Conservation (phyloP, 2,113 vertebrate genomes). For the Caranx melampygus region DNA sequence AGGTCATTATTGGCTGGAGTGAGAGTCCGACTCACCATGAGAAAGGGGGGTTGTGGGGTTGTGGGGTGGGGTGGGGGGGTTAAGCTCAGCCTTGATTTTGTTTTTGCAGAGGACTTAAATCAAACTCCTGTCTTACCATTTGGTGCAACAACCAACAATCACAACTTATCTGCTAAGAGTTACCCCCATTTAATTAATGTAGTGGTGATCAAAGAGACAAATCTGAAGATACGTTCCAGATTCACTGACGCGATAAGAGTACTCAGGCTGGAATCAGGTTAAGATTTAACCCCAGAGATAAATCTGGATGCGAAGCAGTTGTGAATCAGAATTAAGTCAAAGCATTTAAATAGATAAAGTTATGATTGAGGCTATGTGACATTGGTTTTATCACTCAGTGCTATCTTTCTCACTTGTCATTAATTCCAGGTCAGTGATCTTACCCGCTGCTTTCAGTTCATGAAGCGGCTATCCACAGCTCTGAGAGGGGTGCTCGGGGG, state of each 20-base stretch:
- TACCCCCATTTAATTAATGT: constrained; percentile 24
- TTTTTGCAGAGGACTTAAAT: constrained; percentile 42
- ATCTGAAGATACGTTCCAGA: constrained; percentile 48
- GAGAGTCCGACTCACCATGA: constrained; percentile 57
- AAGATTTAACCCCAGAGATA: constrained; percentile 48
- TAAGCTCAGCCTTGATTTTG: constrained; percentile 34
- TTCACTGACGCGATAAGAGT: constrained; percentile 34
- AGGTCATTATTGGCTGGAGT: constrained; percentile 60
- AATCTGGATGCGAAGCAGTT: constrained; percentile 48
- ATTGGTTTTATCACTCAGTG: constrained; percentile 75
- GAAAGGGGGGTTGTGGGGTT: neutral
- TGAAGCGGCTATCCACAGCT: constrained; percentile 55
- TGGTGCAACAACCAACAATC: constrained; percentile 14
- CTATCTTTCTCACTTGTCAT: constrained; percentile 76
- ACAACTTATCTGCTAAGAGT: constrained; percentile 25
- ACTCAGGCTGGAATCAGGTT: constrained; percentile 46
- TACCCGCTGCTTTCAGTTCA: constrained; percentile 58
- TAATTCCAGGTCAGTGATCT: constrained; percentile 81
- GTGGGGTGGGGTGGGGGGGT: neutral
- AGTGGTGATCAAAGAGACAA: constrained; percentile 48
- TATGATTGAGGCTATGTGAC: constrained; percentile 72
- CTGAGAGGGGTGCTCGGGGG: constrained; percentile 46
- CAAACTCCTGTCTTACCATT: constrained; percentile 40
- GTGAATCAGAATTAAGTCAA: constrained; percentile 50
- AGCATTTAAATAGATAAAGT: constrained; percentile 60